These are phyloP conservation scores for Alectura lathami DNA, from an alignment of 2,113 vertebrate genomes.

Conservation along the genomic window DNA sequence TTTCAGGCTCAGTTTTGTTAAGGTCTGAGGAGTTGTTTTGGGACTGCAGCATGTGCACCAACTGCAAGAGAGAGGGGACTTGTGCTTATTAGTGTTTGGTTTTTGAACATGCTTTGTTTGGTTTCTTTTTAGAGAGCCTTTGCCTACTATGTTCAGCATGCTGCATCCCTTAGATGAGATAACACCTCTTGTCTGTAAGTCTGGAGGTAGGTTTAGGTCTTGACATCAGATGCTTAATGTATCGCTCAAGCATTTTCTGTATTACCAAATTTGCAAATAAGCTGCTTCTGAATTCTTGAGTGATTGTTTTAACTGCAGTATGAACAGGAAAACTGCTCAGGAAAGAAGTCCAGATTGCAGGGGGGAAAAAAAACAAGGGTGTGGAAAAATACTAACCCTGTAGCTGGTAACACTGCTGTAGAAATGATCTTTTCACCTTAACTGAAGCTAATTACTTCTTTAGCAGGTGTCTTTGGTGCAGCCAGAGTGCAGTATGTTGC, in stretches of 20 bases:
- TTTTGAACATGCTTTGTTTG: not conserved
- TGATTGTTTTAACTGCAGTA: not conserved
- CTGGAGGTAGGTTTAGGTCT: constrained; percentile 80
- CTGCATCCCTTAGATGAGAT: constrained; percentile 96
- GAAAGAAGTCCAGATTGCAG: not conserved
- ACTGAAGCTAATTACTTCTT: not conserved
- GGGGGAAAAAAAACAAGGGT: not conserved
- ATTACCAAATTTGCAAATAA: not conserved
- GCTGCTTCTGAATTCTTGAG: not conserved
- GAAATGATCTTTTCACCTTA: not conserved
- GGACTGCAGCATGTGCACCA: not conserved
- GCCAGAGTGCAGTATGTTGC: constrained; percentile 89
- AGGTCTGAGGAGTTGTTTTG: not conserved
- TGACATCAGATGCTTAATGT: not conserved
- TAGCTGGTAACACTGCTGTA: accelerated
- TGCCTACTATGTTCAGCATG: constrained; percentile 97
- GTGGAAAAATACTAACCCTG: not conserved
- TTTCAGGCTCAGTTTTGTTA: not conserved
- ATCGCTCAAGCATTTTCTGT: not conserved
- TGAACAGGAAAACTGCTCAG: not conserved
- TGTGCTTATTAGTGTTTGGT: not conserved
- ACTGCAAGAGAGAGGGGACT: not conserved
- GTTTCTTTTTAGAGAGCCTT: constrained; percentile 83
- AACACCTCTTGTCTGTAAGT: constrained; percentile 89
- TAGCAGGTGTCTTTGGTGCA: constrained; percentile 82